phyloP scores from a whole-genome alignment of 2,888 invertebrate genomes.

The Andrena bucephala region DNA sequence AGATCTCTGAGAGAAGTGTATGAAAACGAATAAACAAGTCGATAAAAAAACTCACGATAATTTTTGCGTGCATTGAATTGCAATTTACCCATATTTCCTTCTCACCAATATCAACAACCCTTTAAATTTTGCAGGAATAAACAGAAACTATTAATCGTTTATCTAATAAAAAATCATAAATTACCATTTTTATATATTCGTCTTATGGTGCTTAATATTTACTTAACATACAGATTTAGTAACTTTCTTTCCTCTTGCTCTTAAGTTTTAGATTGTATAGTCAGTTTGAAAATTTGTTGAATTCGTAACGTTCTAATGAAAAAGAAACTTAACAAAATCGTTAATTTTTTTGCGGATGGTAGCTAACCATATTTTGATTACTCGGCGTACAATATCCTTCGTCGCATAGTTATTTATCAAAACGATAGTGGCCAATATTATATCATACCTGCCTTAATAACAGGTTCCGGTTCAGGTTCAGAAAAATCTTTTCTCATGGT shows the following conservation, averaged over 20 bases:
- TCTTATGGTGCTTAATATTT: not conserved
- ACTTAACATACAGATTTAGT: conserved; percentile 25
- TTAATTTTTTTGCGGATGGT: not conserved
- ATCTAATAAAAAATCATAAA: not conserved
- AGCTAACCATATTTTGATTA: not conserved
- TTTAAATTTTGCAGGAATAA: not conserved
- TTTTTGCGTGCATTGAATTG: not conserved
- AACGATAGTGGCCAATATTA: conserved; percentile 21
- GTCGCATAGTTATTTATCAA: not conserved
- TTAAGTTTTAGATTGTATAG: not conserved
- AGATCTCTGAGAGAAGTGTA: conserved; percentile 8
- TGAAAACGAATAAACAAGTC: conserved; percentile 17
- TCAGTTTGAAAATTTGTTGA: not conserved
- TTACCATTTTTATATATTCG: not conserved
- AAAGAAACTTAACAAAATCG: not conserved
- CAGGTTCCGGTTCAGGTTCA: conserved; percentile 90
- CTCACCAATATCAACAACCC: not conserved
- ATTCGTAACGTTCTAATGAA: not conserved
- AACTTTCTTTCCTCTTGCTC: conserved; percentile 38
- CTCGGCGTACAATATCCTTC: not conserved
- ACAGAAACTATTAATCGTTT: not conserved
- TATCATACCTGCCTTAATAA: conserved; percentile 79
- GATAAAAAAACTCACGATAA: not conserved
- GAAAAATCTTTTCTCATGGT: conserved; percentile 96
- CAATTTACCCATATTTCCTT: not conserved